phyloP scores from a whole-genome alignment of 92 coral and sea anemone species.

The Parazoanthus darwini region DNA sequence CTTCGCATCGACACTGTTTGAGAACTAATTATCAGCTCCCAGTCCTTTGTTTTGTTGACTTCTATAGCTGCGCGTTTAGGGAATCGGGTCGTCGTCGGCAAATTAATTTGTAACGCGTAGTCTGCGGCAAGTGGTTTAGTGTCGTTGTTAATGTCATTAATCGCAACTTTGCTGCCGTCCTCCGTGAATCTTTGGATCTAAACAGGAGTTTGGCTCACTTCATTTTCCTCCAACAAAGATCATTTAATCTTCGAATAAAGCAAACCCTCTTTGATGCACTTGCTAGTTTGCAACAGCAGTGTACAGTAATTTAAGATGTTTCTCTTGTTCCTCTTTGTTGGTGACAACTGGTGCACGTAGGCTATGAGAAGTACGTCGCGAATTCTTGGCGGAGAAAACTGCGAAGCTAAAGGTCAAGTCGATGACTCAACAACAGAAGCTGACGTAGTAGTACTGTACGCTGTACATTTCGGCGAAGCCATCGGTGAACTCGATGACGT shows the following conservation, averaged over 20 bases:
- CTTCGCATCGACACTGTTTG: no score
- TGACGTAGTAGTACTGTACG: constrained; percentile 9
- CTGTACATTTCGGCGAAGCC: constrained; percentile 23
- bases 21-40: constrained; percentile 46
- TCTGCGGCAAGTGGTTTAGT: constrained; percentile 48
- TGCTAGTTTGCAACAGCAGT: constrained; percentile 51
- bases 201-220: constrained; percentile 42
- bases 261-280: constrained; percentile 31
- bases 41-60: constrained; percentile 31
- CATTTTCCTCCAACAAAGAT: constrained; percentile 46
- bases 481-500: constrained; percentile 8
- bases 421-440: constrained; percentile 13
- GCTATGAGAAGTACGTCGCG: constrained; percentile 31
- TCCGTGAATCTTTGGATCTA: constrained; percentile 43
- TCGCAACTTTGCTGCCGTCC: constrained; percentile 41
- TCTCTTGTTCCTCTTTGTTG: constrained; percentile 43
- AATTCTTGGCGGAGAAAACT: constrained; percentile 12
- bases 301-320: constrained; percentile 54
- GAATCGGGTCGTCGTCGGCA: background rate
- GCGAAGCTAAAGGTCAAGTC: constrained; percentile 11
- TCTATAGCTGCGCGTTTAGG: constrained; percentile 26
- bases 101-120: constrained; percentile 37
- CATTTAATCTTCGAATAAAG: constrained; percentile 42
- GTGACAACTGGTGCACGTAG: constrained; percentile 54
- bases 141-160: constrained; percentile 44